Base-by-base conservation (phyloP, 2,888 invertebrate genomes). In the Tipula lateralis region DNA sequence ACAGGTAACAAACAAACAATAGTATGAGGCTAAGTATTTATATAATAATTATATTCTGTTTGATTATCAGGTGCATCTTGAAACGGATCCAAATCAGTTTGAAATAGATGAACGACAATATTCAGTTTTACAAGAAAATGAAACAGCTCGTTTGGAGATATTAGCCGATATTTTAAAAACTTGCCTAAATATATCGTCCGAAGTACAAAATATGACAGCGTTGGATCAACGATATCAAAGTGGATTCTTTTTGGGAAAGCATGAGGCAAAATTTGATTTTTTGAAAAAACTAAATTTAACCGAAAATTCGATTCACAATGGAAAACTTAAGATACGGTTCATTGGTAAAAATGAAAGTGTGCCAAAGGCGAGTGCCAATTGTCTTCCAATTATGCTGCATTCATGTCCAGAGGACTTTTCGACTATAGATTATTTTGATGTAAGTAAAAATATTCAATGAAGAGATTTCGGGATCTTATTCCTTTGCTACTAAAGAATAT, bases 401-500 rank as follows among this genome's bases (percentile, higher is more conserved):
- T 93, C 95, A 86, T 96, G 96, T 88, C 96, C 96, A 0, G 93
- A 94, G n/a, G 92, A 95, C 88, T 96, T 96, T 90, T 95, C 95
- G 29, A 96, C 96, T 0, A 93, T 96, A 29, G 94, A 95, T 87
- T 96, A 96, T 89, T 96, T 94, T 89, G 95, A 95, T 91, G 95
- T 95, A 89, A 89, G 90, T 82, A 6, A 82, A 82, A n/a, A 16
- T 80, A 29, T 29, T 13, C 16, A 1, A 82, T 82, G 5, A 66
- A 6, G n/a, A n/a, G n/a, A n/a, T n/a, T n/a, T n/a, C n/a, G n/a
- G n/a, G n/a, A n/a, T n/a, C n/a, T n/a, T n/a, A n/a, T n/a, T n/a
- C n/a, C n/a, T n/a, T n/a, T n/a, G n/a, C n/a, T n/a, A n/a, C n/a
- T n/a, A n/a, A n/a, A n/a, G n/a, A n/a, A n/a, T n/a, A n/a, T n/a